Percentiles rank a stretch among this genome's conserved stretches.
Conservation (phyloP, 2,888 invertebrate species). For the Mylabris sibirica region DNA sequence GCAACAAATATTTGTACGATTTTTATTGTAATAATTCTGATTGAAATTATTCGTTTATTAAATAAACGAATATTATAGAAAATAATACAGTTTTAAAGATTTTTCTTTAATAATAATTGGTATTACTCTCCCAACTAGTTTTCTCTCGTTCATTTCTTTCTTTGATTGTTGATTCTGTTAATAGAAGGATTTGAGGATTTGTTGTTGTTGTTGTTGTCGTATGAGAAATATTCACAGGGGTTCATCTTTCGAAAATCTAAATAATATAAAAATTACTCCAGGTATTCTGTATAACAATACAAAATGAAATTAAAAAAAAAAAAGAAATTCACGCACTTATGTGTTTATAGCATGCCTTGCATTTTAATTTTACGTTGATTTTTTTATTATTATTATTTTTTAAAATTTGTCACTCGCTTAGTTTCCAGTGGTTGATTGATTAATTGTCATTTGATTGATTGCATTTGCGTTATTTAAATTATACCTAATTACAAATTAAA, state of each 20-base stretch:
- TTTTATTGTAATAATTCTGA: background rate
- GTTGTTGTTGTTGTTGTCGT: background rate
- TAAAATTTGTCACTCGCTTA: conserved; percentile 61
- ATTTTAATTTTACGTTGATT: conserved; percentile 41
- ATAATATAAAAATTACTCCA: background rate
- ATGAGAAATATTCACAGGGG: background rate
- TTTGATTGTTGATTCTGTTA: background rate
- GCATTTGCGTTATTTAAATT: conserved; percentile 41
- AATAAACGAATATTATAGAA: background rate
- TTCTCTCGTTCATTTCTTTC: background rate
- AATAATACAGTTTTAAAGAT: background rate
- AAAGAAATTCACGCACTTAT: conserved; percentile 57
- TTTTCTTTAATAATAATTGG: background rate
- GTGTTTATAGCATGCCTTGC: conserved; percentile 61
- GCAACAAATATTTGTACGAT: background rate
- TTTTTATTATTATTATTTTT: conserved; percentile 36
- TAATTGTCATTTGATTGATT: conserved; percentile 48
- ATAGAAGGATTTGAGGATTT: background rate
- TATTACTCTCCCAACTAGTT: background rate
- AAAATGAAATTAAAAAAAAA: background rate
- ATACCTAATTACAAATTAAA: conserved; percentile 35
- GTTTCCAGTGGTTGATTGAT: conserved; percentile 52
- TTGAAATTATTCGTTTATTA: background rate
- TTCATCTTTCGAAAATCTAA: background rate
- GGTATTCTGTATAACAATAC: background rate